Conservation (phyloP, 2,113 vertebrate genomes). For the Upupa epops region DNA sequence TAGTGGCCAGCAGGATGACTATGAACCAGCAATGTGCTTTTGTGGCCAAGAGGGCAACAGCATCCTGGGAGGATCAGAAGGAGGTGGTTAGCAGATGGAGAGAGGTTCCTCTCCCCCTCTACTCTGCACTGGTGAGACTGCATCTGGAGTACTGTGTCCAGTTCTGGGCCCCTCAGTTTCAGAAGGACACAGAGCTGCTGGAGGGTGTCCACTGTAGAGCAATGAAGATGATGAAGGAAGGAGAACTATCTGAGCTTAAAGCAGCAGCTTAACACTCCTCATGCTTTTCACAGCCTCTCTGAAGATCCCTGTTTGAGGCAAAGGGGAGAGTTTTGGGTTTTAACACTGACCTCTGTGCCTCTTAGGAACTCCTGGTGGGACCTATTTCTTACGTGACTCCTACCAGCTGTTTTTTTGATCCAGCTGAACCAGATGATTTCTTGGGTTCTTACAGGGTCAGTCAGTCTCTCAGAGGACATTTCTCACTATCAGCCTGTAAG, state of each 20-base stretch:
- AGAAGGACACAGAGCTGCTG: too few relatives aligned
- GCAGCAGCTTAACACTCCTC: background rate
- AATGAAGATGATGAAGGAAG: too few relatives aligned
- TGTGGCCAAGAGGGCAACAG: too few relatives aligned
- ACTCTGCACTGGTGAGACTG: too few relatives aligned
- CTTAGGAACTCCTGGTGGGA: background rate
- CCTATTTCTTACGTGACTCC: background rate
- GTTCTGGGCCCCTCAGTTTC: too few relatives aligned
- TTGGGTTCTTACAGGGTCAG: background rate
- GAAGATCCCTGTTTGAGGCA: background rate
- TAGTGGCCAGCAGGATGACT: too few relatives aligned
- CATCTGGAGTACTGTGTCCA: too few relatives aligned
- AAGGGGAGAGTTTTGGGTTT: fast-evolving
- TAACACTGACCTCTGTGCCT: background rate
- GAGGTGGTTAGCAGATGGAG: too few relatives aligned
- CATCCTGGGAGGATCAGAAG: too few relatives aligned
- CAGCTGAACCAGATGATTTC: background rate
- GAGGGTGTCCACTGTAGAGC: too few relatives aligned
- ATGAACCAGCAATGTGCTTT: too few relatives aligned
- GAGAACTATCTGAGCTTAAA: background rate
- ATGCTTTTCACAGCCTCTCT: background rate
- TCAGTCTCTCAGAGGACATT: background rate
- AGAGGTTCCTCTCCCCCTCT: too few relatives aligned
- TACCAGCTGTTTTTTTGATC: background rate
- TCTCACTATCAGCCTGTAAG: background rate